phyloP scores from a whole-genome alignment of 2,797 vertebrate species.

The Australoheros facetus region DNA sequence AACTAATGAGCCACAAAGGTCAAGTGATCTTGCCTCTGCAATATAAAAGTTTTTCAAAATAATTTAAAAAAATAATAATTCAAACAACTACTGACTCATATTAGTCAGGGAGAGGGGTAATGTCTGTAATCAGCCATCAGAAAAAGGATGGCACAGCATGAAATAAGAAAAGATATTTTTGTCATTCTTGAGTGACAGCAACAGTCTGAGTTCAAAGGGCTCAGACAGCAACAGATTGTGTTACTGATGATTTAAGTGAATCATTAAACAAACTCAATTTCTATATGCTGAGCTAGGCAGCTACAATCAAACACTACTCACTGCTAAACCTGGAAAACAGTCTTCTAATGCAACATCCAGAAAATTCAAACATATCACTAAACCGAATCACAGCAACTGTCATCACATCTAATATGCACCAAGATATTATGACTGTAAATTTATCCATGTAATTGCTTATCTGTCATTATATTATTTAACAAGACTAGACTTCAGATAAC shows the following conservation, averaged over 20 bases:
- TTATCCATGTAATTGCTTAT: slow-evolving; percentile 7
- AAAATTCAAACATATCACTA: neutral
- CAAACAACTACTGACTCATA: slow-evolving; percentile 13
- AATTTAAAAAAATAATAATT: slow-evolving; percentile 10
- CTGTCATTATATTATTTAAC: slow-evolving; percentile 40
- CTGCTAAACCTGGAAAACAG: neutral
- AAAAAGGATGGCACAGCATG: slow-evolving; percentile 19
- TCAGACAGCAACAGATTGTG: slow-evolving; percentile 70
- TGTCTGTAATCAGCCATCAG: slow-evolving; percentile 5
- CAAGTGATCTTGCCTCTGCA: slow-evolving; percentile 16
- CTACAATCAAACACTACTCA: slow-evolving; percentile 12
- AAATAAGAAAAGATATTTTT: slow-evolving; percentile 61
- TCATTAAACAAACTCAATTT: slow-evolving; percentile 70
- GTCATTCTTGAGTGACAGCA: slow-evolving; percentile 68
- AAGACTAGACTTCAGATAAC: slow-evolving; percentile 20
- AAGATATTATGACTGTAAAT: neutral
- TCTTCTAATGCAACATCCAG: neutral
- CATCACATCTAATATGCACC: neutral
- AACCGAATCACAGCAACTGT: neutral
- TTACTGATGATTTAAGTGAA: slow-evolving; percentile 72
- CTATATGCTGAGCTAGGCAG: slow-evolving; percentile 41
- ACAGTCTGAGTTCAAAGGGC: slow-evolving; percentile 78
- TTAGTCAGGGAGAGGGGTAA: neutral
- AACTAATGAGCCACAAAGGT: slow-evolving; percentile 7
- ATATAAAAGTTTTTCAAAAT: slow-evolving; percentile 2